Percentiles rank a stretch among this genome's conserved stretches.
Evolutionary conservation across 2,113 vertebrate genomes (phyloP).

Genomic region (Cynoglossus semilaevis): DNA sequence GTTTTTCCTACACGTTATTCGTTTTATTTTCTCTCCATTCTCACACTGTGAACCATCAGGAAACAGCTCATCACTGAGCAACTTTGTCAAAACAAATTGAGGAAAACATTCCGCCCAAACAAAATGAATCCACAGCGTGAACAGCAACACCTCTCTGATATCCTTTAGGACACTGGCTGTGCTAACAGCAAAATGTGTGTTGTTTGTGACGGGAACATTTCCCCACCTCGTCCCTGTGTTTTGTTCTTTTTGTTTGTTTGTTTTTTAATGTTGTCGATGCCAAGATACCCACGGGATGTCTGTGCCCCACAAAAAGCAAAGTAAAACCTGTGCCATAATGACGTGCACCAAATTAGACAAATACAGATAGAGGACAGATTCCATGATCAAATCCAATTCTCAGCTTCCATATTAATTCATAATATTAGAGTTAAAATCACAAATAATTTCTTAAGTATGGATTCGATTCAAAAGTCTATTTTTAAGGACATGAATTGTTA

Average conservation of each 20-base stretch:
- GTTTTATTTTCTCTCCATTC: slow-evolving; percentile 8
- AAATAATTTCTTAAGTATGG: no score
- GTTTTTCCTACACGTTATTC: not conserved
- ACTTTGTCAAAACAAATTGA: slow-evolving; percentile 56
- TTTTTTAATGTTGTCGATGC: slow-evolving; percentile 30
- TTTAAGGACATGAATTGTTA: no score
- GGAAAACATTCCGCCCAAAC: slow-evolving; percentile 34
- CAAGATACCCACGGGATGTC: slow-evolving; percentile 48
- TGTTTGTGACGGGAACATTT: slow-evolving; percentile 56
- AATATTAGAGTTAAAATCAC: no score
- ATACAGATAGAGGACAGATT: no score
- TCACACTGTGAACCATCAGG: slow-evolving; percentile 42
- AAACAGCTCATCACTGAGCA: slow-evolving; percentile 48
- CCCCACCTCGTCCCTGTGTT: slow-evolving; percentile 40
- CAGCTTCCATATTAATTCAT: no score
- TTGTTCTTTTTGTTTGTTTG: slow-evolving; percentile 11
- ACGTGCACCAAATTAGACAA: not conserved
- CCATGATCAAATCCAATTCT: no score
- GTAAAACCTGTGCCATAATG: slow-evolving; percentile 24
- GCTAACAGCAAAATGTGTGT: slow-evolving; percentile 61
- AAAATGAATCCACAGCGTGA: slow-evolving; percentile 49
- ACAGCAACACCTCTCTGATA: slow-evolving; percentile 52
- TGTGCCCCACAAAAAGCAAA: slow-evolving; percentile 21
- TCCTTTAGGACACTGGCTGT: slow-evolving; percentile 51
- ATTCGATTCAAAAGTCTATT: no score